Conservation (phyloP, 2,888 invertebrate genomes). For the Cotesia congregata region DNA sequence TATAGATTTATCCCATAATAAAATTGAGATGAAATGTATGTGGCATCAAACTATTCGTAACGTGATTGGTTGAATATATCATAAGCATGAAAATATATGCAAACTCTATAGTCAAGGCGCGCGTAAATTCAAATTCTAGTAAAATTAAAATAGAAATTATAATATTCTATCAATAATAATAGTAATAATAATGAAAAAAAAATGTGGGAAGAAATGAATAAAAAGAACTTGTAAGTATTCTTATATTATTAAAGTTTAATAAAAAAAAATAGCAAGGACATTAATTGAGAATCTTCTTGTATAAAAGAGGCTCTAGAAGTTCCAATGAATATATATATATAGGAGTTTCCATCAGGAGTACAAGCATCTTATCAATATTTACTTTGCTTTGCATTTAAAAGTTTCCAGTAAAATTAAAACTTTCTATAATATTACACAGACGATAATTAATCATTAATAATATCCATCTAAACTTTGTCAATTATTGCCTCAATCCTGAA, state of each 20-base stretch:
- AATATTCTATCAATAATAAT: too few relatives aligned
- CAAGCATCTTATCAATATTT: neutral
- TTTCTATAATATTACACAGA: neutral
- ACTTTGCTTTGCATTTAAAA: neutral
- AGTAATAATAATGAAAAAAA: neutral
- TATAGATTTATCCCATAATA: too few relatives aligned
- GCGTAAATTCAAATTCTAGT: too few relatives aligned
- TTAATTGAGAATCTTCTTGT: neutral
- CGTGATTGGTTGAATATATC: too few relatives aligned
- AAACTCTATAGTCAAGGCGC: too few relatives aligned
- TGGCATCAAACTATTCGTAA: too few relatives aligned
- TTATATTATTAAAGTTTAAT: neutral
- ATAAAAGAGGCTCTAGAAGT: slow-evolving; percentile 18
- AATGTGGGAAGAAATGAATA: neutral
- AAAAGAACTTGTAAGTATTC: neutral
- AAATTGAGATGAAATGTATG: too few relatives aligned
- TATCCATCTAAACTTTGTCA: neutral
- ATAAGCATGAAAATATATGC: too few relatives aligned
- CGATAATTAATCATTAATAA: neutral
- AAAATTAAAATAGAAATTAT: neutral
- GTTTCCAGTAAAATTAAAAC: neutral
- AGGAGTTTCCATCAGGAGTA: neutral
- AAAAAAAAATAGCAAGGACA: neutral
- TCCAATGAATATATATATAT: slow-evolving; percentile 13
- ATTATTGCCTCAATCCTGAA: neutral